Percentiles rank a stretch among this genome's conserved stretches.
phyloP scores from a whole-genome alignment of 2,113 vertebrate genomes.

The Nothoprocta perdicaria region DNA sequence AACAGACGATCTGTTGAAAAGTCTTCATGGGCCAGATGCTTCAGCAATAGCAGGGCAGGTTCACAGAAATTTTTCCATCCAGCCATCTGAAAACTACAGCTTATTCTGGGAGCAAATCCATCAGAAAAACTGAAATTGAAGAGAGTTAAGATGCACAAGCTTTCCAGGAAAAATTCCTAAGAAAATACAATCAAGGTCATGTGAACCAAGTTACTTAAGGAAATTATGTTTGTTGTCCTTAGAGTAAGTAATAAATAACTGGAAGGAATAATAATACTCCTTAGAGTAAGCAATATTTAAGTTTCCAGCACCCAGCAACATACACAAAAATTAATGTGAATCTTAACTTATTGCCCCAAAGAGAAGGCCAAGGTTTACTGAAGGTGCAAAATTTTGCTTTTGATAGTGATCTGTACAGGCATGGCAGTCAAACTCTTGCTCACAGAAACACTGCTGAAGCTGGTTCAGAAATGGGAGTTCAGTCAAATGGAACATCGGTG shows the following conservation, averaged over 20 bases:
- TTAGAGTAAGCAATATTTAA: too few relatives aligned
- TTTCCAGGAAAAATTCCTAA: conserved; percentile 44
- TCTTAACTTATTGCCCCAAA: not conserved
- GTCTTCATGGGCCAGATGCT: not conserved
- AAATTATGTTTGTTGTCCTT: not conserved
- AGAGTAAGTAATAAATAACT: not conserved
- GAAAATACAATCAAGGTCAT: not conserved
- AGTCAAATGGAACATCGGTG: not conserved
- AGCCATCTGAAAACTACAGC: conserved; percentile 17
- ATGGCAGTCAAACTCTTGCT: not conserved
- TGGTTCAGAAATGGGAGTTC: not conserved
- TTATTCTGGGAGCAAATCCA: conserved; percentile 41
- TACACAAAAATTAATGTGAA: not conserved
- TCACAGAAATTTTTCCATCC: conserved; percentile 38
- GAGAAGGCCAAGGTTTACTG: not conserved
- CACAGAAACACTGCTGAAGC: not conserved
- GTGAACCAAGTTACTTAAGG: not conserved
- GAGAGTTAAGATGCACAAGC: not conserved
- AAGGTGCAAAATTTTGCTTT: not conserved
- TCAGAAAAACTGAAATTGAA: not conserved
- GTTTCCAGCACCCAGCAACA: not conserved
- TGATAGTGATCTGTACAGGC: not conserved
- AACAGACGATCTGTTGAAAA: conserved; percentile 41
- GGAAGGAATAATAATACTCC: too few relatives aligned
- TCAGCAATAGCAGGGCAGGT: not conserved